Evolutionary conservation across 2,113 vertebrate genomes (phyloP), one percentile per base, ranked within the genome.

Genomic region (Epinephelus lanceolatus): DNA sequence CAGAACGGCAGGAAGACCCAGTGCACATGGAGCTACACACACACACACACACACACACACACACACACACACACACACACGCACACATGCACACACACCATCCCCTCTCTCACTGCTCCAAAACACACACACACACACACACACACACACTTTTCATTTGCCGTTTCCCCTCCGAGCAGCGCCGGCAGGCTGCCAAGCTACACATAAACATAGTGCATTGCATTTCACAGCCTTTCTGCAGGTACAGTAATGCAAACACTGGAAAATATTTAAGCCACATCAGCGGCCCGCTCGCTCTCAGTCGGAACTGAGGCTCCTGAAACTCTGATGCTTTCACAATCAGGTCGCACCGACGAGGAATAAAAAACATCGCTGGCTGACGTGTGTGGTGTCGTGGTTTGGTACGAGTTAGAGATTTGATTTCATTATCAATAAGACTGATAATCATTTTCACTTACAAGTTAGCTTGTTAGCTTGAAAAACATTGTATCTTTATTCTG

Each of bases 191-290:
- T 93, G 91, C 90, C 91, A 93, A 87, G 71, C 86, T 77, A 80
- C 86, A 91, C 88, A 87, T 81, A 85, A 91, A 92, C 85, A 88
- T 80, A 81, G 88, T 67, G 90, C 91, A 88, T 82, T 89, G 85
- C 89, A 85, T 88, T 86, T 87, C 86, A 72, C 90, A 86, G 83
- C 69, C 71, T 30, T 87, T 87, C 87, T 91, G 91, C 89, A 92
- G 88, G 90, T 91, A 92, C 78, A 72, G 86, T 74, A 88, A 87
- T 67, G 81, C 90, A 90, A 90, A 92, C 79, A 86, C 85, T 47
- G 86, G 86, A 59, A 85, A 86, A 82, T 74, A 80, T 90, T 87
- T 78, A 61, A 89, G 83, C 82, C 90, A 79, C 82, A 92, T 91
- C 88, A 87, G 88, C 74, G 76, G 61, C 51, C 55, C 7, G 10